Conservation (phyloP, 1,140 invertebrate species). For the Drosophila varians region DNA sequence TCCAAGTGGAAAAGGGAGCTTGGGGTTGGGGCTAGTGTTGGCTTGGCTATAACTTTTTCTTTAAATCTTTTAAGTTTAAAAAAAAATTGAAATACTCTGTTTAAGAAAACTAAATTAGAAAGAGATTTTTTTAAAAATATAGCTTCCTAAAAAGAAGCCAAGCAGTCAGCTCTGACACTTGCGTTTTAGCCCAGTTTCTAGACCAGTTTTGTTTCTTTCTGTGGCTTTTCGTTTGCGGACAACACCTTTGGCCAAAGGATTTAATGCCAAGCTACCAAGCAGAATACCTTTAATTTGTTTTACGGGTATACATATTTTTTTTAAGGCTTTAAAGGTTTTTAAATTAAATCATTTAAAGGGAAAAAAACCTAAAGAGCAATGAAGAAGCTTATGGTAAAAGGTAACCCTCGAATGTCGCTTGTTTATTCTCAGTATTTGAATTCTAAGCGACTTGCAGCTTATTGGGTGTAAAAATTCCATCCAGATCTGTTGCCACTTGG, state of each 20-base stretch:
- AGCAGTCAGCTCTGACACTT: neutral
- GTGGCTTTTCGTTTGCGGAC: slow-evolving; percentile 53
- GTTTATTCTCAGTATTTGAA: slow-evolving; percentile 55
- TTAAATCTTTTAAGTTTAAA: too few relatives aligned
- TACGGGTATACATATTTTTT: neutral
- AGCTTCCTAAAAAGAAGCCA: neutral
- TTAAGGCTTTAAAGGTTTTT: too few relatives aligned
- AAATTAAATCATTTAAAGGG: neutral
- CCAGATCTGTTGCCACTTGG: neutral
- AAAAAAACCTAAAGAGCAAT: neutral
- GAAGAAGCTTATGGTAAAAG: slow-evolving; percentile 1
- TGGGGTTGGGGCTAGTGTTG: slow-evolving; percentile 20
- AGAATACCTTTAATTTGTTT: slow-evolving; percentile 34
- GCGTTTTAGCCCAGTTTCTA: slow-evolving; percentile 8
- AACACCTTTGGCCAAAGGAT: slow-evolving; percentile 69
- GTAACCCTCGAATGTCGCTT: slow-evolving; percentile 18
- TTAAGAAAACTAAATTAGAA: too few relatives aligned
- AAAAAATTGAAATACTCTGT: too few relatives aligned
- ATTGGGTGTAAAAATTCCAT: slow-evolving; percentile 44
- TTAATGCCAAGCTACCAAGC: slow-evolving; percentile 34
- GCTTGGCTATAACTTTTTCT: neutral
- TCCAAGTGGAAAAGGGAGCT: slow-evolving; percentile 31
- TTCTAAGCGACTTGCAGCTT: slow-evolving; percentile 45
- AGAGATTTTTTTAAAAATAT: neutral
- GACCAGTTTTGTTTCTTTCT: slow-evolving; percentile 13